These are phyloP conservation scores for Stegostoma tigrinum DNA, from an alignment of 2,113 vertebrate species.

Conservation along the genomic window DNA sequence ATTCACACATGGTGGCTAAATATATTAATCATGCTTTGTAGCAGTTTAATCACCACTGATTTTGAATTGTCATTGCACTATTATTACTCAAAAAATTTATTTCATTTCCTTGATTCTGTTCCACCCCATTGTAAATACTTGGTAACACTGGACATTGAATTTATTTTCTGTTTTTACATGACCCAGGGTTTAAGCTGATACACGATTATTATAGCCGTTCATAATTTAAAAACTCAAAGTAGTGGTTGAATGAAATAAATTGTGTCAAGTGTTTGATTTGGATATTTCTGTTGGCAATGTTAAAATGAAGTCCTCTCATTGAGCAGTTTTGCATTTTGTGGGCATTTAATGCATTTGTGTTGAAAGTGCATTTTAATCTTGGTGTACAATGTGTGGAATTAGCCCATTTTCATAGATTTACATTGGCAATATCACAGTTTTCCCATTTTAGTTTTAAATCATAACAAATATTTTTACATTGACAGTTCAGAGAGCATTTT, in stretches of 20 bases:
- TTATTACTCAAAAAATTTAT: slow-evolving; percentile 13
- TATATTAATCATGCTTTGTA: slow-evolving; percentile 29
- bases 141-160: slow-evolving; percentile 16
- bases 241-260: slow-evolving; percentile 1
- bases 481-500: slow-evolving; percentile 11
- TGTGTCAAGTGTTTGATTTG: slow-evolving; percentile 11
- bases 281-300: neutral
- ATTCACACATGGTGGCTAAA: neutral
- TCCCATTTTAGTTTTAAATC: neutral
- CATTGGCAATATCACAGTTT: neutral
- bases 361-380: neutral
- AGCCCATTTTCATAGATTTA: neutral
- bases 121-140: slow-evolving; percentile 22
- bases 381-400: slow-evolving; percentile 19
- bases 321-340: slow-evolving; percentile 10
- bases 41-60: slow-evolving; percentile 36
- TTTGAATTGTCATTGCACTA: slow-evolving; percentile 37
- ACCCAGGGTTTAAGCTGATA: slow-evolving; percentile 29
- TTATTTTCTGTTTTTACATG: slow-evolving; percentile 29
- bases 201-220: neutral
- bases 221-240: neutral
- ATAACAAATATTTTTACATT: neutral
- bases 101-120: slow-evolving; percentile 23
- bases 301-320: neutral
- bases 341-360: neutral